Base-by-base conservation (phyloP, 2,888 invertebrate species). In the Bombylius major region DNA sequence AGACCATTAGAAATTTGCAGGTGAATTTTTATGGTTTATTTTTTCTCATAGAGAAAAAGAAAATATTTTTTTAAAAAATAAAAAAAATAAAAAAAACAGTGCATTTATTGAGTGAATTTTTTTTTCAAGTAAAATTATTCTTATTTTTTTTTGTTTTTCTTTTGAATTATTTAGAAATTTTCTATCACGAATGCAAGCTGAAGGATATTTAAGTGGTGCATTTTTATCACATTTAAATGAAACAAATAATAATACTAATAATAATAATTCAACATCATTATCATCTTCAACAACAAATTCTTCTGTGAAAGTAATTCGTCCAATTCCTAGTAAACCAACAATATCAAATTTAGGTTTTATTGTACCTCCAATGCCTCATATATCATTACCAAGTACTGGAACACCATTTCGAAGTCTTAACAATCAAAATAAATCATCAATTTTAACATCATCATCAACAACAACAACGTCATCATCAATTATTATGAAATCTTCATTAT, bases 1-100 rank as follows among this genome's bases (percentile, higher is more conserved):
- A 76, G 83, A 13, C 85, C 85, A 0, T 67, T 85, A 51, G 84
- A 85, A 63, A 78, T 85, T 61, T 86, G 86, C 69, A 76, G 73
- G 72, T 73, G 57, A 56, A 51, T 57, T 54, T 42, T 42, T 14
- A 39, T 39, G 11, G 11, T 3, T 39, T 8, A 39, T 39, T 39
- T 39, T 39, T 39, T 9, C 11, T 39, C 7, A 39, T 39, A 3
- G 7, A 39, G 39, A 42, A 42, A 23, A 23, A n/a, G 14, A 23
- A 23, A 23, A 23, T 23, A 23, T 23, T 23, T 50, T 36, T 50
- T 47, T n/a, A n/a, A 23, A 23, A 23, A 23, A 23, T 51, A 14
- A n/a, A 47, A 53, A 36, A 3, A 12, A 33, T 2, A 23, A 23
- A 23, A 23, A 23, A 23, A 23, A 23, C 3, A 23, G 23, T 23